Percentiles rank a stretch among this genome's conserved stretches.
These are phyloP conservation scores for Theonella swinhoei DNA, from an alignment of 37 sponge, comb jelly and placozoan genomes.

Conservation along the genomic window DNA sequence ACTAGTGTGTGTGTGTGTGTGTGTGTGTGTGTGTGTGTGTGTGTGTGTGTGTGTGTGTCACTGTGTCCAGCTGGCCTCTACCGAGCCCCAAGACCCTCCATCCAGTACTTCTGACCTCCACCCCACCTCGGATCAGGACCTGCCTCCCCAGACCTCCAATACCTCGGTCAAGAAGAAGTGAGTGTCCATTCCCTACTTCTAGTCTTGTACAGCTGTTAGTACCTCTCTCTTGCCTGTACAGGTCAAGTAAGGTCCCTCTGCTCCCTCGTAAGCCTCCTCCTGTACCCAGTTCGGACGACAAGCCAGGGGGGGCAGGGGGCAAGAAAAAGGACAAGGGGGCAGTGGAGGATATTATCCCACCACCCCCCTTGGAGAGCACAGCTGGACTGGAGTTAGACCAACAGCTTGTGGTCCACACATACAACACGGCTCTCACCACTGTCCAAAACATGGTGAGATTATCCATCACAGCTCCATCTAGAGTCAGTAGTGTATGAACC, in stretches of 20 bases:
- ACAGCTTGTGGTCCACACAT: slow-evolving; percentile 50
- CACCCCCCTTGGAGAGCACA: slow-evolving; percentile 43
- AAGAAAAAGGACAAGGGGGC: slow-evolving; percentile 30
- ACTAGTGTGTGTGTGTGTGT: too few relatives aligned
- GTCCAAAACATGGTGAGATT: slow-evolving; percentile 25
- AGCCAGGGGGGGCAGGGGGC: not conserved
- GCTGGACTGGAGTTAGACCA: slow-evolving; percentile 42
- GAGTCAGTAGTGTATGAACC: too few relatives aligned
- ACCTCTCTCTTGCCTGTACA: not conserved
- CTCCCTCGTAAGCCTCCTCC: slow-evolving; percentile 32
- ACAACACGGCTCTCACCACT: slow-evolving; percentile 30
- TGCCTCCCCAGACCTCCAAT: not conserved
- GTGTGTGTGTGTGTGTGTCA: not conserved
- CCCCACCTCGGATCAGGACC: too few relatives aligned
- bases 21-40: too few relatives aligned
- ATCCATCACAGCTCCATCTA: too few relatives aligned
- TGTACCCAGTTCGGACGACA: slow-evolving; percentile 29
- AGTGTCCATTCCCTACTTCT: not conserved
- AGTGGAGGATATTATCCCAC: not conserved
- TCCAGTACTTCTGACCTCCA: slow-evolving; percentile 20
- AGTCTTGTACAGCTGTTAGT: not conserved
- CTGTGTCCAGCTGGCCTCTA: not conserved
- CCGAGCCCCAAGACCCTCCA: slow-evolving; percentile 25
- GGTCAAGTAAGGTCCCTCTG: slow-evolving; percentile 16
- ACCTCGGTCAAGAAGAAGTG: not conserved